Evolutionary conservation across 92 coral and sea anemone species (phyloP), one percentile per base, ranked within the genome.

Genomic region (Heliopora coerulea): DNA sequence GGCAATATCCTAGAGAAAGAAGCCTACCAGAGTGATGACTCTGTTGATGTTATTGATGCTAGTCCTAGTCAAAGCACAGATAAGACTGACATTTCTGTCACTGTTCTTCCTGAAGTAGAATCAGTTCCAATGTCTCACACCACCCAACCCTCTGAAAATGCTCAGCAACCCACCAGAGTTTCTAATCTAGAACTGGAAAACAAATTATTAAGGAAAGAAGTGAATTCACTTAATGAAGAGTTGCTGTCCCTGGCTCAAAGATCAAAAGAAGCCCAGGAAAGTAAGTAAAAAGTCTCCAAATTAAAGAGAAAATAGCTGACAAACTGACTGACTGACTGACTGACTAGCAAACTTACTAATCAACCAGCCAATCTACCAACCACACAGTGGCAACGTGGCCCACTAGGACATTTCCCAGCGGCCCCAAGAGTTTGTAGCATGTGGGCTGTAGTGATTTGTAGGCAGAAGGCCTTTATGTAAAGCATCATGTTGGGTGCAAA

Each of bases 151-250:
- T 65, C 64, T 23, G 68, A 68, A 49, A 57, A 65, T 25, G 84
- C 62, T 15, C 80, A 74, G 21, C 85, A 60, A 72, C 87, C 86
- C 37, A 86, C 83, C 13, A 86, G 82, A 67, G 88, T 84, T 35
- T 93, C 97, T 35, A 93, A 87, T 64, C 79, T 93, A 52, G 97
- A 93, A 63, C 78, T 93, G 21, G 97, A 93, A 70, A 93, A 93
- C 75, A 89, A 83, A 41, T 69, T 93, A 57, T 76, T 93, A 28
- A 83, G 91, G 50, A 88, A 92, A 56, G 97, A 89, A 63, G 91
- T 92, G 54, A 77, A 89, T 37, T 92, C 97, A 8, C 85, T 92
- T 39, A 92, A 92, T 70, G 97, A 85, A 41, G 97, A 92, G 78
- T 69, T 92, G 86, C 87, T 92, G 46, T 89, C 91, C 33, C 89